Conservation (phyloP, 2,797 vertebrate species). For the Alcedo quadribrachys region DNA sequence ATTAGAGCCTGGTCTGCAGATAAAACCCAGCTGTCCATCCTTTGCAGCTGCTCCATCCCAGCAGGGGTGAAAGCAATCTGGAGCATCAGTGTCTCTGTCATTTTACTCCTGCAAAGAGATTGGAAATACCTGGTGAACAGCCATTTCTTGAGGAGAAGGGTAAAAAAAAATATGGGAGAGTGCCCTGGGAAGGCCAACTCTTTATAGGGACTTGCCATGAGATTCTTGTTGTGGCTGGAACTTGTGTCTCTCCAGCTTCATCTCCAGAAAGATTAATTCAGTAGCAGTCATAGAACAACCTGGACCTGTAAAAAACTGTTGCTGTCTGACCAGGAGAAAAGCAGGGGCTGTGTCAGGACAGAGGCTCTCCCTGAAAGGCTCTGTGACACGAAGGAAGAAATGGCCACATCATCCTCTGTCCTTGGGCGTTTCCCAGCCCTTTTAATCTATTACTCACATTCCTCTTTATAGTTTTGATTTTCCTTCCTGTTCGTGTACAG, state of each 20-base stretch:
- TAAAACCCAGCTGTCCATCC: slow-evolving; percentile 29
- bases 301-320: not conserved
- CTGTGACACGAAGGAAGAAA: not conserved
- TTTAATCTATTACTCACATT: not conserved
- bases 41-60: not conserved
- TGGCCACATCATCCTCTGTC: not conserved
- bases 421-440: not conserved
- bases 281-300: not conserved
- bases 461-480: not conserved
- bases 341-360: not conserved
- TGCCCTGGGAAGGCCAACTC: not conserved
- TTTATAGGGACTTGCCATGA: not conserved
- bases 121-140: not conserved
- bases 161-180: not conserved
- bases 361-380: not conserved
- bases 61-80: not conserved
- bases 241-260: not conserved
- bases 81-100: not conserved
- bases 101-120: not conserved
- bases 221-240: not conserved
- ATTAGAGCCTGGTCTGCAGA: slow-evolving; percentile 13
- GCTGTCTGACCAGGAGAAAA: not conserved
- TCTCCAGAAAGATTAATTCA: not conserved
- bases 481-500: not conserved
- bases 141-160: not conserved